Evolutionary conservation across 2,888 invertebrate species (phyloP), one percentile per base, ranked within the genome.

Genomic region (Sepioteuthis lessoniana): DNA sequence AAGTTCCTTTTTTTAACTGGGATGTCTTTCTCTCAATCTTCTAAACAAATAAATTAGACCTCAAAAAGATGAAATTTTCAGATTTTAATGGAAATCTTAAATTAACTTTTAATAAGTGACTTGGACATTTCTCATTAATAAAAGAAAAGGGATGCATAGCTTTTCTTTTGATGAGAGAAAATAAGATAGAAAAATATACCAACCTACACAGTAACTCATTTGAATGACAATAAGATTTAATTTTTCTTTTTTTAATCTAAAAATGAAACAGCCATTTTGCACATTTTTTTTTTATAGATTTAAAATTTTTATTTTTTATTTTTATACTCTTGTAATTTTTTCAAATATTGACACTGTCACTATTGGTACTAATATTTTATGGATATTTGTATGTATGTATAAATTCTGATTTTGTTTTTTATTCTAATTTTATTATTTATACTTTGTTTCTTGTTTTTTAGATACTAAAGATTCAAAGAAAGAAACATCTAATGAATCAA

Each of bases 391-490:
- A 13, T 76, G 76, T 31, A 31, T n/a, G n/a, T n/a, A 13, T 31
- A 76, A 31, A 60, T 76, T 76, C n/a, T 76, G 8, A n/a, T n/a
- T 76, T 76, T 76, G 3, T n/a, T 10, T 10, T n/a, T 10, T 31
- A 21, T 7, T 21, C 21, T 55, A 5, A n/a, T 76, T 76, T 31
- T n/a, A 76, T 76, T 76, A 0, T 13, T n/a, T 76, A n/a, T 31
- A n/a, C 10, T 8, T 76, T 76, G 13, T 76, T n/a, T 76, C 3
- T 76, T 42, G 42, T 42, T 13, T 76, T 76, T 76, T n/a, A 92
- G 92, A 92, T 31, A 31, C 10, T 16, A 92, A n/a, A n/a, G 42
- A 42, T 25, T 91, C 91, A 92, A 92, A 92, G 21, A 92, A 92
- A 31, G 92, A 47, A 31, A 1, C 47, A 0, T 5, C 76, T 76